phyloP scores from a whole-genome alignment of 2,113 vertebrate genomes.

The Phyllostomus discolor region DNA sequence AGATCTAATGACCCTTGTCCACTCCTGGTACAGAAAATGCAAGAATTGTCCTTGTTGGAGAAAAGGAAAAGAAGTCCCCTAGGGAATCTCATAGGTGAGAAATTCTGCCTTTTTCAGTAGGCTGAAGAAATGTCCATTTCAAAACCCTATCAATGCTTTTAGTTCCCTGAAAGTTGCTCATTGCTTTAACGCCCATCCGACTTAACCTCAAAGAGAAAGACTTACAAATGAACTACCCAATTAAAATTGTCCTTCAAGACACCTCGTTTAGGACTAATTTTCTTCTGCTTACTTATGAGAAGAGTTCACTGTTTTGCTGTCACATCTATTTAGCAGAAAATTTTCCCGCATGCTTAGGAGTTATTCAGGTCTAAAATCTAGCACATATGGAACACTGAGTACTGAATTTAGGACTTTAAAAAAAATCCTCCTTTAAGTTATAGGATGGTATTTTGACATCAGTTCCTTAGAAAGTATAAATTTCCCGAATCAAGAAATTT shows the following conservation, averaged over 20 bases:
- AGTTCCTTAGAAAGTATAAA: constrained; percentile 3
- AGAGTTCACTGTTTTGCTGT: neutral
- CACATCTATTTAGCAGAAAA: neutral
- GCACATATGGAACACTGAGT: neutral
- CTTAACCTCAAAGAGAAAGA: constrained; percentile 27
- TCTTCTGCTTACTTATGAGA: constrained; percentile 18
- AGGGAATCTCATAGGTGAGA: neutral
- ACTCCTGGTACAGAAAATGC: neutral
- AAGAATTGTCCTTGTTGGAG: neutral
- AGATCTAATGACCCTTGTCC: neutral
- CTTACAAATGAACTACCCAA: constrained; percentile 25
- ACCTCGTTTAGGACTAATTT: constrained; percentile 20
- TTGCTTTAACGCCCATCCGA: neutral
- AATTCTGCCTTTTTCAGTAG: neutral
- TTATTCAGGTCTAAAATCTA: constrained; percentile 24
- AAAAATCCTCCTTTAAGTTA: neutral
- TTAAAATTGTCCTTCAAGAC: constrained; percentile 28
- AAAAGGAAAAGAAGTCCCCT: neutral
- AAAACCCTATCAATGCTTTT: neutral
- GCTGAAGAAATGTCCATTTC: neutral
- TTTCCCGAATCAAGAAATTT: neutral
- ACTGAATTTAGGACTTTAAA: neutral
- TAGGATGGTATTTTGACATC: neutral
- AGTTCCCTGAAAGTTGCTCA: neutral
- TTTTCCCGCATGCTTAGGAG: neutral